A percentile compares a stretch with the other conserved stretches of the same genome.
phyloP scores from a whole-genome alignment of 1,140 invertebrate genomes.

The Bombus consobrinus region DNA sequence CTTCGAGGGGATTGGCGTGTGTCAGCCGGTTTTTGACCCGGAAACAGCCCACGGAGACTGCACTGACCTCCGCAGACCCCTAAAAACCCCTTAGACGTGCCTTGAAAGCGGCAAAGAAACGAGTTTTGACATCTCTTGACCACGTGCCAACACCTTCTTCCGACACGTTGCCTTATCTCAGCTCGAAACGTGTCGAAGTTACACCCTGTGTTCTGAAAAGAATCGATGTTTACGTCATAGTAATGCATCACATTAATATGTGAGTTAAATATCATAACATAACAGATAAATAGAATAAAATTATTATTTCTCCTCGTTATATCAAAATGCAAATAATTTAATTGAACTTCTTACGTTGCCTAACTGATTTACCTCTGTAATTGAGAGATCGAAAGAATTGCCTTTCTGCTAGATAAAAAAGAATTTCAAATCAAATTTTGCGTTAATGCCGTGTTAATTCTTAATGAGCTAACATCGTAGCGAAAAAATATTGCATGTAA shows the following conservation, averaged over 20 bases:
- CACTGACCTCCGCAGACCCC: conserved; percentile 72
- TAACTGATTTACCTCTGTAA: too few relatives aligned
- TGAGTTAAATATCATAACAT: neutral
- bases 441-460: too few relatives aligned
- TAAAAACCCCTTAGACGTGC: conserved; percentile 59
- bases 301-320: too few relatives aligned
- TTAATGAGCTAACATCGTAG: too few relatives aligned
- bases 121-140: conserved; percentile 80
- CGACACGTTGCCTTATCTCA: conserved; percentile 53
- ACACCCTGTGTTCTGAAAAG: conserved; percentile 9
- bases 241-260: neutral
- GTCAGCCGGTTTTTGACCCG: conserved; percentile 78
- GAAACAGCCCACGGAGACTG: conserved; percentile 63
- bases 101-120: conserved; percentile 68
- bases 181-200: neutral
- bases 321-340: too few relatives aligned
- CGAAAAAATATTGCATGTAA: too few relatives aligned
- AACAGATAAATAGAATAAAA: too few relatives aligned
- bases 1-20: conserved; percentile 58
- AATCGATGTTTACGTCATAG: neutral
- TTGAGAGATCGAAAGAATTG: too few relatives aligned
- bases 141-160: conserved; percentile 76
- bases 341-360: too few relatives aligned
- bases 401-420: too few relatives aligned
- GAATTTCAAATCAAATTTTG: too few relatives aligned